These are phyloP conservation scores for Sarcophaga peregrina DNA, from an alignment of 1,140 invertebrate genomes.

Conservation along the genomic window DNA sequence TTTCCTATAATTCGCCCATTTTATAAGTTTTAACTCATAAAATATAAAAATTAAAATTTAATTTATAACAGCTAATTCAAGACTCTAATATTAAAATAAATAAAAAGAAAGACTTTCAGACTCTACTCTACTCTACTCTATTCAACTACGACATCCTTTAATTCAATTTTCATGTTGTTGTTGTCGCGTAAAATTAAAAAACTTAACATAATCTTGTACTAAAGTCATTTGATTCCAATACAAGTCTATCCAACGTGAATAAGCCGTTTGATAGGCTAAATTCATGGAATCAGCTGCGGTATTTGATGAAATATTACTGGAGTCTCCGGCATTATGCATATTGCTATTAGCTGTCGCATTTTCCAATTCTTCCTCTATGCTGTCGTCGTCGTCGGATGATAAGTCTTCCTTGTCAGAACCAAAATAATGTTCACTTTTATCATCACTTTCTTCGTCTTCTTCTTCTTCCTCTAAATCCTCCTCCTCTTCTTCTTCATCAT, in stretches of 20 bases:
- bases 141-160: not conserved
- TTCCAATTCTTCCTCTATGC: not conserved
- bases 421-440: conserved; percentile 9
- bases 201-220: conserved; percentile 45
- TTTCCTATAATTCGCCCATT: too few relatives aligned
- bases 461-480: conserved; percentile 29
- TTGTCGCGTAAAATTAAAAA: conserved; percentile 20
- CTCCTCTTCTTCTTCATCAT: conserved; percentile 22
- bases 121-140: not conserved
- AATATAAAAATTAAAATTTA: too few relatives aligned
- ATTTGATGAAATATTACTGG: not conserved
- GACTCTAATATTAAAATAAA: not conserved
- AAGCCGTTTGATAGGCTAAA: conserved; percentile 35
- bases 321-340: not conserved
- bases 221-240: conserved; percentile 44
- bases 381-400: conserved; percentile 8
- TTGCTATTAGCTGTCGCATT: not conserved
- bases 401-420: conserved; percentile 21
- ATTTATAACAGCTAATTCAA: not conserved
- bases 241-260: conserved; percentile 42
- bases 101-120: not conserved
- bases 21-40: too few relatives aligned
- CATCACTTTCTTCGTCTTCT: not conserved
- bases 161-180: conserved; percentile 17
- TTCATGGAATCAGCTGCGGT: not conserved